Base-by-base conservation (phyloP, 2,888 invertebrate genomes). In the Sthenelais limicola region DNA sequence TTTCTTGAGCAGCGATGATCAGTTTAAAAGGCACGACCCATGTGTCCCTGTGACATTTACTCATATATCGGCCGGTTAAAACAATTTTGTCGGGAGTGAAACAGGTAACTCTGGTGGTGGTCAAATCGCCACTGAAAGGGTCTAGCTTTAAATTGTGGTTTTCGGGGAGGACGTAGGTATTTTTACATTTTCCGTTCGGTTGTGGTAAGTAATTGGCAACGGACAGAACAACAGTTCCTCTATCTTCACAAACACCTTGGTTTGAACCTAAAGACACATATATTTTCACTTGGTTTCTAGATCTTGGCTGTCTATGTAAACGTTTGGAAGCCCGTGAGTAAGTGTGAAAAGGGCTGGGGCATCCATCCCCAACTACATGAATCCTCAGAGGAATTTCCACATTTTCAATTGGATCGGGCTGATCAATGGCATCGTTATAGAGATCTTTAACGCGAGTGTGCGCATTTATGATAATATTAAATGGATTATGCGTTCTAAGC, bases 1-100 rank as follows among this genome's bases (percentile, higher is more conserved):
- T 43, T 15, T 62, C 62, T 26, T 62, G 62, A 62, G 62, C 62
- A 24, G 26, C 28, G 21, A 62, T 38, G 38, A 7, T 62, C 9
- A 62, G 35, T 38, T 38, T 62, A 43, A 62, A 62, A 62, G 62
- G 62, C 62, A 38, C 38, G 35, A 62, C 26, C 62, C 62, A 38
- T 5, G 62, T 62, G 2, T 62, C 62, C 21, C 24, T 35, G 15
- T 35, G 1, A 21, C 62, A 62, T n/a, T 5, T 35, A 35, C 24
- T 62, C 3, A 18, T 38, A 35, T 38, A 26, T 12, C 28, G 35
- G 38, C 62, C 62, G 9, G 62, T 62, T 21, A 62, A 21, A 1
- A 21, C 24, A 24, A 38, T 21, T 7, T 38, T 35, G 21, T 62
- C 26, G 3, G 62, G 62, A 21, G 35, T 38, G 24, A 62, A 62